phyloP scores from a whole-genome alignment of 2,797 vertebrate genomes.

The Tokudaia muenninki region DNA sequence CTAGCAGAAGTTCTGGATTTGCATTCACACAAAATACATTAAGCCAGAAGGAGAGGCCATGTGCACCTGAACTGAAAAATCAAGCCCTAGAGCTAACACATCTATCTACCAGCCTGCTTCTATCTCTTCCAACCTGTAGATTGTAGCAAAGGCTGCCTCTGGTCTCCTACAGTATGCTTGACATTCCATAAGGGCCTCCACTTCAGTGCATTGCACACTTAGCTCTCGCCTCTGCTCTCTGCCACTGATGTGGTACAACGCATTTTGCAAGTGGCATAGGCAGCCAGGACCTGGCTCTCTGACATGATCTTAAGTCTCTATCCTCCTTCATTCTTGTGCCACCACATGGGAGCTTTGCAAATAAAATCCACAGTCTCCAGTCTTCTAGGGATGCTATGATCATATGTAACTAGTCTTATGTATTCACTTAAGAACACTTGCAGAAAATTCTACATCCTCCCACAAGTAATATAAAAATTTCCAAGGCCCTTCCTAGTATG shows the following conservation, averaged over 20 bases:
- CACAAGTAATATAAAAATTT: neutral
- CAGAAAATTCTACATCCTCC: neutral
- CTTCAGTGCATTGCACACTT: neutral
- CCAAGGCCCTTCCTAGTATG: neutral
- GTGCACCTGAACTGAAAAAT: neutral
- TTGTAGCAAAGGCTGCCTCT: neutral
- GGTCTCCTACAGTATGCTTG: neutral
- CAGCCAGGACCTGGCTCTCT: neutral
- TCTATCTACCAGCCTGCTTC: neutral
- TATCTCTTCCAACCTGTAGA: accelerated
- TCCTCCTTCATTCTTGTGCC: neutral
- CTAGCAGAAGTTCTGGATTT: neutral
- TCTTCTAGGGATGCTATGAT: neutral
- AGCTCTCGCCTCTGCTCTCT: neutral
- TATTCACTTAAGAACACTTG: neutral
- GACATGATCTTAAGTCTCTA: neutral
- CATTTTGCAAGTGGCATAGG: neutral
- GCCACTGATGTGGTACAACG: neutral
- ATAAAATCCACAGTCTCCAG: neutral
- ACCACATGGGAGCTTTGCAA: neutral
- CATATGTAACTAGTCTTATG: neutral
- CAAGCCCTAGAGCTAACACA: neutral
- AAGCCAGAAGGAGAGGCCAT: neutral
- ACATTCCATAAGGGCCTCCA: neutral
- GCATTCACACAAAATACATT: neutral